Percentiles rank a stretch among this genome's conserved stretches.
These are phyloP conservation scores for Atrichornis clamosus DNA, from an alignment of 2,113 vertebrate species.

Conservation along the genomic window DNA sequence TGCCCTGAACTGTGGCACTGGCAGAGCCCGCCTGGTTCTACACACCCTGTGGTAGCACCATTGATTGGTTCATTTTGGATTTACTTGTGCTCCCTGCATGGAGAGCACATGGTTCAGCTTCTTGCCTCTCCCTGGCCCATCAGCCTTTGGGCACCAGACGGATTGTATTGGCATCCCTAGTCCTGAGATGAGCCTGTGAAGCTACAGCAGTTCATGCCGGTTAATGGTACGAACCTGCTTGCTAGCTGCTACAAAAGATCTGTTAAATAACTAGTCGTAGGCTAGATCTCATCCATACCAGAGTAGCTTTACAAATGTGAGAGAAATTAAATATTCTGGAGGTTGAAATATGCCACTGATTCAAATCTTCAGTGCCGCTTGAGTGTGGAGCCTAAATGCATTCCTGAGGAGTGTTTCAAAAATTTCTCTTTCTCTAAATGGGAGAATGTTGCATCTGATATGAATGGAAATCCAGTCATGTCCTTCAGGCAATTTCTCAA, in stretches of 20 bases:
- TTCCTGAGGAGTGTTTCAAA: not conserved
- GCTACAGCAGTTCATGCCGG: not conserved
- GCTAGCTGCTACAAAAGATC: not conserved
- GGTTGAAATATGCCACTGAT: not conserved
- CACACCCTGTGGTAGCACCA: not conserved
- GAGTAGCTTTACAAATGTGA: not conserved
- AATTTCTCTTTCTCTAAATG: not conserved
- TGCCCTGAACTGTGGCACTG: not conserved
- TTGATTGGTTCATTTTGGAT: fast-evolving
- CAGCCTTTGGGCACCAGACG: not conserved
- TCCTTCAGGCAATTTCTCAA: not conserved
- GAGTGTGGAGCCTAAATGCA: not conserved
- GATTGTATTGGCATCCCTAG: not conserved
- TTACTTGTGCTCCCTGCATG: not conserved
- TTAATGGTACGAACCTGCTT: not conserved
- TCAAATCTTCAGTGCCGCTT: not conserved
- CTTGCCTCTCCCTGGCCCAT: not conserved
- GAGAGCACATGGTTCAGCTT: not conserved
- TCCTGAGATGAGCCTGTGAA: not conserved
- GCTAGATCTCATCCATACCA: not conserved
- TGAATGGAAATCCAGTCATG: not conserved
- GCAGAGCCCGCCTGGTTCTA: not conserved
- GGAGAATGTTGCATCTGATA: not conserved
- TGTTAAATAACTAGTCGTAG: not conserved
- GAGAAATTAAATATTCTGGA: not conserved